Base-by-base conservation (phyloP, 2,888 invertebrate species). In the Danaus chrysippus region DNA sequence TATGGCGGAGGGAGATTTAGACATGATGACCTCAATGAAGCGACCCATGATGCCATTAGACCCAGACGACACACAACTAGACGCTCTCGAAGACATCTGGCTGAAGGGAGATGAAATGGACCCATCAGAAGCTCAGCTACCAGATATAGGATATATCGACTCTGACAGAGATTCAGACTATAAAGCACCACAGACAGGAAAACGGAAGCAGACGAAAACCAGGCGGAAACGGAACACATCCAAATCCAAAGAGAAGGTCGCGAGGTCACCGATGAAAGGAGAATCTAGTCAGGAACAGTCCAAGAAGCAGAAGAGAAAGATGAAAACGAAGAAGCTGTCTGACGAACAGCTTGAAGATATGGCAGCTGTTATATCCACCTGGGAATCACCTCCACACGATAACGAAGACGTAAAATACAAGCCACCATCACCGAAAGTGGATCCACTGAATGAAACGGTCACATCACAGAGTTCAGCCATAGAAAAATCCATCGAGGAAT, bases 51-150 rank as follows among this genome's bases (percentile, higher is more conserved):
- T 75, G 91, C 92, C 75, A 0, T 69, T 83, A 85, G 91, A 91
- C 8, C 94, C 94, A 0, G 95, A 95, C 75, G 95, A 95, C 71
- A 93, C 93, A 54, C 94, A 95, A 68, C 77, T 95, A 42, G 95
- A 95, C 79, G 95, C 93, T 6, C 84, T 95, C 3, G 95, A 95
- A 83, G 95, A 95, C 73, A 95, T 95, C 70, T 96, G 95, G 95
- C 76, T 95, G 11, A 96, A 95, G 85, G 95, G 95, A 42, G 95
- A 95, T 55, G 95, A 95, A 86, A 94, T 95, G 86, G 95, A 91
- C 3, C 91, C 91, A 1, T 91, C 91, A 0, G 91, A 91, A 68
- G 90, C 91, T 0, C 85, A 83, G 46, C 67, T 80, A 19, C 91
- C 87, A 1, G 91, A 91, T 74, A 86, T 90, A 42, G 91, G 91